These are phyloP conservation scores for Taurulus bubalis DNA, from an alignment of 2,113 vertebrate genomes.

Conservation along the genomic window DNA sequence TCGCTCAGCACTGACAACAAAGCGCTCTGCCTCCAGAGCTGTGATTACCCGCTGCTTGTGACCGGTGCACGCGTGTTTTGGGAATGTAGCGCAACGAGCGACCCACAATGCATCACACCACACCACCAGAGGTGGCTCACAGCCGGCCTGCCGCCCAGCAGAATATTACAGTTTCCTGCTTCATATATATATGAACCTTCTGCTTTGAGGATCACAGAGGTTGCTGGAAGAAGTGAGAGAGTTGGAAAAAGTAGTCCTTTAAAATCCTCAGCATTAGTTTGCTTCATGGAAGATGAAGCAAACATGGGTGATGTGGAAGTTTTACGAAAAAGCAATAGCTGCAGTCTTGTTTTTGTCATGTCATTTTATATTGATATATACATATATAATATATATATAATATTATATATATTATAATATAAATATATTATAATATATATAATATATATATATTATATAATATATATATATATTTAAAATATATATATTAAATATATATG, in stretches of 20 bases:
- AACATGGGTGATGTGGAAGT: too few species aligned
- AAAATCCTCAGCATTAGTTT: background rate
- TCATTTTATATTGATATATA: too few species aligned
- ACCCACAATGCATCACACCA: background rate
- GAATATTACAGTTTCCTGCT: background rate
- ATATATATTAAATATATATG: too few species aligned
- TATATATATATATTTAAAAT: too few species aligned
- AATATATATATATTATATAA: too few species aligned
- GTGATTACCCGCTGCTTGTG: background rate
- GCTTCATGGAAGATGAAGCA: too few species aligned
- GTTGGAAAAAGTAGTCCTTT: background rate
- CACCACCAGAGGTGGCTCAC: background rate
- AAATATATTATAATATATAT: too few species aligned
- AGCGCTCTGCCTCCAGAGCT: background rate
- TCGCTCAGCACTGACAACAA: background rate
- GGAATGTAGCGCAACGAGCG: background rate
- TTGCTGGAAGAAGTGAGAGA: background rate
- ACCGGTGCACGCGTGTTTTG: too few species aligned
- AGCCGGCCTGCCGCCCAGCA: background rate
- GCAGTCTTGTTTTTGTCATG: too few species aligned
- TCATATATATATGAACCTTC: background rate
- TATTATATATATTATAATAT: too few species aligned
- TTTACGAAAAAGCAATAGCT: too few species aligned
- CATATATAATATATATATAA: too few species aligned
- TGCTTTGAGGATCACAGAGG: background rate